Conservation (phyloP, 1,140 invertebrate genomes). For the Zaprionus taronus region DNA sequence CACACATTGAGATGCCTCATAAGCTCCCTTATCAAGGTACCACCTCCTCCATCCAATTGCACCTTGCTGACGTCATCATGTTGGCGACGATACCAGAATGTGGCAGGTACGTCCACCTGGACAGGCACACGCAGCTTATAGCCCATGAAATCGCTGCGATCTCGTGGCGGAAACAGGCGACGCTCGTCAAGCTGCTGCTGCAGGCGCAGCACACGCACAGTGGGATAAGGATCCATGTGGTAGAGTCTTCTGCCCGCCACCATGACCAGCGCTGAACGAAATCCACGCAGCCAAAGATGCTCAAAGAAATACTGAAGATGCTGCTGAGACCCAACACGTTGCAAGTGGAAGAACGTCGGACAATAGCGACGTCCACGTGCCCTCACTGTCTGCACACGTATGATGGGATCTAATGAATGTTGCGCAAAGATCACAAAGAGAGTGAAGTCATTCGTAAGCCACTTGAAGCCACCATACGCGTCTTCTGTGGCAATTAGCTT, state of each 20-base stretch:
- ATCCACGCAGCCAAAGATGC: conserved; percentile 52
- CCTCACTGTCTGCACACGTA: conserved; percentile 38
- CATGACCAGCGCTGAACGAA: conserved; percentile 58
- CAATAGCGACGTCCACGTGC: conserved; percentile 53
- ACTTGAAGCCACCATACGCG: conserved; percentile 8
- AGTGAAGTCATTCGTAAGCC: conserved; percentile 28
- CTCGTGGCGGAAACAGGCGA: conserved; percentile 40
- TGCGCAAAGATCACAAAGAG: conserved; percentile 60
- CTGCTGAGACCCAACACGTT: neutral
- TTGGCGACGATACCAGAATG: conserved; percentile 51
- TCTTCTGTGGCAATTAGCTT: conserved; percentile 45
- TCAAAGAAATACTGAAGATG: conserved; percentile 40
- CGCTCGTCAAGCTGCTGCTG: conserved; percentile 9
- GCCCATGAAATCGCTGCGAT: conserved; percentile 42
- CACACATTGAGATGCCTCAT: conserved; percentile 60
- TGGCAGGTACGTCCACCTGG: conserved; percentile 64
- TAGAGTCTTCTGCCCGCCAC: conserved; percentile 44
- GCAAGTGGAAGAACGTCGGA: conserved; percentile 48
- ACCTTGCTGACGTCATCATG: neutral
- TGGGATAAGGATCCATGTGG: conserved; percentile 68
- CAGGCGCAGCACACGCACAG: conserved; percentile 37
- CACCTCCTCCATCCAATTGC: conserved; percentile 55
- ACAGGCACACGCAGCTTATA: conserved; percentile 60
- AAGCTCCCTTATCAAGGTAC: conserved; percentile 42
- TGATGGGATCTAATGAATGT: conserved; percentile 44